Conservation (phyloP, 2,888 invertebrate species). For the Acheta domesticus region DNA sequence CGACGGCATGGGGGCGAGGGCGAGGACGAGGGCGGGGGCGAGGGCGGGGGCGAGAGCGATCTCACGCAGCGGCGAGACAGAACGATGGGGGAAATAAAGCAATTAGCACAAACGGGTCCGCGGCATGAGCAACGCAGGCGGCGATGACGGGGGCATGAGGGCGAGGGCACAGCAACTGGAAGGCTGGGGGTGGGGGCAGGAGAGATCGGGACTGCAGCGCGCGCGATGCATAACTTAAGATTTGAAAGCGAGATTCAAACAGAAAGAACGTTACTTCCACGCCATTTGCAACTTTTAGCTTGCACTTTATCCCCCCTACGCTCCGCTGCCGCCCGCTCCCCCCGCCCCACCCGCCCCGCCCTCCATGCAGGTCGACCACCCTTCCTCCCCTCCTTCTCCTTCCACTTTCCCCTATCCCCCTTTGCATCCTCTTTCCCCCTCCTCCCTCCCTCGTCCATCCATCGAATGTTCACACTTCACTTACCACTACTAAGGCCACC, state of each 20-base stretch:
- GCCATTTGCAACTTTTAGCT: conserved; percentile 35
- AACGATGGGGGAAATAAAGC: neutral
- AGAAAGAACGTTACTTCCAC: conserved; percentile 32
- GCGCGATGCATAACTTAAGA: conserved; percentile 7
- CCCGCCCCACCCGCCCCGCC: neutral
- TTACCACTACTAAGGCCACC: neutral
- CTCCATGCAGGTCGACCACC: neutral
- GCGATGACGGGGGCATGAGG: neutral
- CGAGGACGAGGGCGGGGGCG: neutral
- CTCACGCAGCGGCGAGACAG: neutral
- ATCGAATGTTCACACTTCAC: conserved; percentile 5
- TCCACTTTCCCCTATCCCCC: neutral
- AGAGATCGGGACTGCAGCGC: neutral
- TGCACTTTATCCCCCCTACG: conserved; percentile 22
- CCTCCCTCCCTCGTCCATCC: neutral
- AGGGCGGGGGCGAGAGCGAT: too few relatives aligned
- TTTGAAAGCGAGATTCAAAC: conserved; percentile 18
- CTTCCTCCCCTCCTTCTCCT: neutral
- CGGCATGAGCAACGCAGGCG: too few relatives aligned
- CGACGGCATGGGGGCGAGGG: too few relatives aligned
- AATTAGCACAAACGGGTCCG: neutral
- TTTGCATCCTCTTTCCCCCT: neutral
- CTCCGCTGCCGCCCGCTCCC: neutral
- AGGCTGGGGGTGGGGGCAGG: neutral
- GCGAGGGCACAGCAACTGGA: neutral